phyloP scores from a whole-genome alignment of 2,888 invertebrate genomes.

The Lasioglossum morio region DNA sequence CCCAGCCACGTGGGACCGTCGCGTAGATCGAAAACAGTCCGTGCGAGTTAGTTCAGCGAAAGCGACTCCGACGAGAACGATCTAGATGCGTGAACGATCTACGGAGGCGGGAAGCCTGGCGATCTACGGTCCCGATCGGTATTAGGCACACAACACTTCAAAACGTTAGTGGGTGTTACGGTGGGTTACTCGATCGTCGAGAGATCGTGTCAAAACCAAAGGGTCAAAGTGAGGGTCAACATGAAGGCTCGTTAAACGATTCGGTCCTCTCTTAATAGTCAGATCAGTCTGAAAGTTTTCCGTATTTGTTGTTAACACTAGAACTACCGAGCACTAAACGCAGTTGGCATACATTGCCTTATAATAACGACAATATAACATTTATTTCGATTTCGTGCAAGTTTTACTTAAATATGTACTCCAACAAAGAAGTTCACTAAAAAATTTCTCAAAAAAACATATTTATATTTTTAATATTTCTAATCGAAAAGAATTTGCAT shows the following conservation, averaged over 20 bases:
- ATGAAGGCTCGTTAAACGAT: too few species aligned
- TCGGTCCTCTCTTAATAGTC: not conserved
- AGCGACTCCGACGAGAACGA: not conserved
- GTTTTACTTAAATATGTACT: too few species aligned
- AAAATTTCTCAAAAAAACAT: too few species aligned
- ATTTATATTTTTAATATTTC: too few species aligned
- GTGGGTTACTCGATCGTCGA: not conserved
- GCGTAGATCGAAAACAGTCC: not conserved
- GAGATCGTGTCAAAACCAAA: not conserved
- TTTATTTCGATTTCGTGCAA: too few species aligned
- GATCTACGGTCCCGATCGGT: slow-evolving; percentile 6
- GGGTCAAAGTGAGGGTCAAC: too few species aligned
- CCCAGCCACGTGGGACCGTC: not conserved
- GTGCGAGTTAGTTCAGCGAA: slow-evolving; percentile 5
- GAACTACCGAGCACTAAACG: too few species aligned
- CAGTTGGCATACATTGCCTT: too few species aligned
- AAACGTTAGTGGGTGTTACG: slow-evolving; percentile 43
- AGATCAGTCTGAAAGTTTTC: not conserved
- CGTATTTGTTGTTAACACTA: too few species aligned
- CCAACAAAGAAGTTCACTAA: too few species aligned
- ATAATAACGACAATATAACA: too few species aligned
- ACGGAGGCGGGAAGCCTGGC: slow-evolving; percentile 1
- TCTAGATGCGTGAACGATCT: slow-evolving; percentile 2
- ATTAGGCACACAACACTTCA: slow-evolving; percentile 58
- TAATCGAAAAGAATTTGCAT: too few species aligned